A percentile compares a stretch with the other conserved stretches of the same genome.
phyloP scores from a whole-genome alignment of 1,140 invertebrate genomes.

The Drosophila nigrodunni region DNA sequence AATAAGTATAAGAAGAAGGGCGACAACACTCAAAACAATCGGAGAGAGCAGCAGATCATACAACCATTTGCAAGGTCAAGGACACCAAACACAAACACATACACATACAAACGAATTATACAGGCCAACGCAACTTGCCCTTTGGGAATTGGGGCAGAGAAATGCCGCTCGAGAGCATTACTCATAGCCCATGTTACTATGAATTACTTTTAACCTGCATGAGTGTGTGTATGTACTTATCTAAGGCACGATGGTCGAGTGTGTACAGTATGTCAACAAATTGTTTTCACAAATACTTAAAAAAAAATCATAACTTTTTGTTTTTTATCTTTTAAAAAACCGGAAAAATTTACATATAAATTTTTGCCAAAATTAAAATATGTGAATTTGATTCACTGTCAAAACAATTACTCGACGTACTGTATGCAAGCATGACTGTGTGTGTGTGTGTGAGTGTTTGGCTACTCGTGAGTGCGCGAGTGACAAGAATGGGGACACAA shows the following conservation, averaged over 20 bases:
- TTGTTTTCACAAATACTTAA: no score
- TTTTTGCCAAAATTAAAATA: no score
- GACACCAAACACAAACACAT: constrained; percentile 6
- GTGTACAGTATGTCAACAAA: no score
- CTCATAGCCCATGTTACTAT: constrained; percentile 28
- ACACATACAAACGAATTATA: neutral
- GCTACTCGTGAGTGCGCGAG: constrained; percentile 10
- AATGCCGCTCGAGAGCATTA: constrained; percentile 36
- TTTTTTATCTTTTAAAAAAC: no score
- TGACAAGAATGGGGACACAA: constrained; percentile 14
- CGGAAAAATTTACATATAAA: no score
- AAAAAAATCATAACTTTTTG: no score
- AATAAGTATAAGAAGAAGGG: neutral
- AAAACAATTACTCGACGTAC: no score
- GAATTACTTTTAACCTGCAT: constrained; percentile 2
- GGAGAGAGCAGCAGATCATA: neutral
- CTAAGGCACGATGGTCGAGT: neutral
- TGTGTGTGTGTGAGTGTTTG: neutral
- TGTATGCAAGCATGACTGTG: neutral
- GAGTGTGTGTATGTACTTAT: neutral
- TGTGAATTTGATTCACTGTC: no score
- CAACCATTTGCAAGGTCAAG: constrained; percentile 43
- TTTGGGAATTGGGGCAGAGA: constrained; percentile 34
- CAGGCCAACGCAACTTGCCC: neutral
- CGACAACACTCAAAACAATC: neutral